These are phyloP conservation scores for Zeus faber DNA, from an alignment of 2,113 vertebrate genomes.

Conservation along the genomic window DNA sequence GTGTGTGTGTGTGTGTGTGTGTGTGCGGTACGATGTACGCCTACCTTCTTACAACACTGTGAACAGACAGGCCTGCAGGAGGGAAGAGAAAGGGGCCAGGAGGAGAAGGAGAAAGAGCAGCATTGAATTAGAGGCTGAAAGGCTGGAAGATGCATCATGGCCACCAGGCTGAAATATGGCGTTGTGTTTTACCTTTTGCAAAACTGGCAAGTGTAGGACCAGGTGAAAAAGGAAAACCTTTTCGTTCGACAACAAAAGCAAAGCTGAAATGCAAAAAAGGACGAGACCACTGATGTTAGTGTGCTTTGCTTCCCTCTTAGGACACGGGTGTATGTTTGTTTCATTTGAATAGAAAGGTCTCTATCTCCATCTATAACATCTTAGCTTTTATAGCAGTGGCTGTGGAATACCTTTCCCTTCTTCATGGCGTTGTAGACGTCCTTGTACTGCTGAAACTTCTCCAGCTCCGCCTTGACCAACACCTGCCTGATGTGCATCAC, in stretches of 20 bases:
- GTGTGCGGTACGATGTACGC: constrained; percentile 18
- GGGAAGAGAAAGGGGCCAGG: neutral
- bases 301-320: too few species aligned
- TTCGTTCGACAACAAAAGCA: constrained; percentile 98
- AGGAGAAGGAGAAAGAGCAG: neutral
- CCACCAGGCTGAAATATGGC: too few species aligned
- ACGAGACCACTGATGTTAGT: too few species aligned
- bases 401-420: constrained; percentile 99
- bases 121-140: neutral
- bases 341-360: too few species aligned
- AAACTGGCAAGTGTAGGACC: constrained; percentile 98
- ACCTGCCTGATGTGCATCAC: constrained; percentile 99
- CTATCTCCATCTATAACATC: too few species aligned
- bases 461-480: constrained; percentile 95
- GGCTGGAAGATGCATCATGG: neutral
- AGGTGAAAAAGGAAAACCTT: constrained; percentile 97
- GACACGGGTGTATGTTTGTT: too few species aligned
- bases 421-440: constrained; percentile 97
- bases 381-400: too few species aligned
- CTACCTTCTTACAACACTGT: constrained; percentile 98
- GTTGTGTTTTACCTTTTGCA: constrained; percentile 97
- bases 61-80: constrained; percentile 91
- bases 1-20: neutral
- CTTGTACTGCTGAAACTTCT: constrained; percentile 98
- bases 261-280: constrained; percentile 73